phyloP scores from a whole-genome alignment of 2,797 vertebrate genomes.

The Eulemur mongoz region DNA sequence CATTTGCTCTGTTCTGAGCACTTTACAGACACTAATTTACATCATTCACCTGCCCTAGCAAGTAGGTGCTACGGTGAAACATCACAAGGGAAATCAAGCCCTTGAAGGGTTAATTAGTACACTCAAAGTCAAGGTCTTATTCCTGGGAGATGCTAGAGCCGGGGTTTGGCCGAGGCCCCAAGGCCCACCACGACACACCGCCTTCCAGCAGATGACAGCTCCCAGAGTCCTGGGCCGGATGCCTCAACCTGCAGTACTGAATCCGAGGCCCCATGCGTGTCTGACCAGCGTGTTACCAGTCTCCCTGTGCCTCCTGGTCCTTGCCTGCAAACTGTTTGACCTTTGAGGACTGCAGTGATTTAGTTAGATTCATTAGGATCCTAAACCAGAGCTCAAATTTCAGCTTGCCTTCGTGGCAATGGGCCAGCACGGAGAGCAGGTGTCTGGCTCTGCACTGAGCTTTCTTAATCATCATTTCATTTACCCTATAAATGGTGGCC shows the following conservation, averaged over 20 bases:
- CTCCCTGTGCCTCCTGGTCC: neutral
- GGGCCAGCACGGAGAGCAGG: neutral
- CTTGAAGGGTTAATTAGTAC: neutral
- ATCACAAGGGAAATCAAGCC: neutral
- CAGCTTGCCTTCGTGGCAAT: neutral
- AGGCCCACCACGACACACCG: neutral
- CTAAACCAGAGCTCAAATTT: neutral
- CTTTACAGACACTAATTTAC: fast-evolving
- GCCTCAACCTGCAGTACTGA: fast-evolving
- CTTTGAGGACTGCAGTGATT: neutral
- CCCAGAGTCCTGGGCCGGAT: neutral
- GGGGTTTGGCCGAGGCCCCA: neutral
- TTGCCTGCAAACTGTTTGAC: neutral
- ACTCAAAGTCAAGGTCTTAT: neutral
- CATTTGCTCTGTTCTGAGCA: neutral
- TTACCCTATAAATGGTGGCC: neutral
- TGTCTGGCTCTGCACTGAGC: neutral
- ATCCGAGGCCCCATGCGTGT: neutral
- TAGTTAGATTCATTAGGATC: neutral
- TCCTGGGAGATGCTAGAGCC: neutral
- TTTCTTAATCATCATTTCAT: neutral
- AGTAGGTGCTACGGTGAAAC: neutral
- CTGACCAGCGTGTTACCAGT: fast-evolving
- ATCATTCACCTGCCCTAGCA: neutral
- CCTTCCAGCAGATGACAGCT: neutral